These are phyloP conservation scores for Microdon myrmicae DNA, from an alignment of 2,888 invertebrate species.

Conservation along the genomic window DNA sequence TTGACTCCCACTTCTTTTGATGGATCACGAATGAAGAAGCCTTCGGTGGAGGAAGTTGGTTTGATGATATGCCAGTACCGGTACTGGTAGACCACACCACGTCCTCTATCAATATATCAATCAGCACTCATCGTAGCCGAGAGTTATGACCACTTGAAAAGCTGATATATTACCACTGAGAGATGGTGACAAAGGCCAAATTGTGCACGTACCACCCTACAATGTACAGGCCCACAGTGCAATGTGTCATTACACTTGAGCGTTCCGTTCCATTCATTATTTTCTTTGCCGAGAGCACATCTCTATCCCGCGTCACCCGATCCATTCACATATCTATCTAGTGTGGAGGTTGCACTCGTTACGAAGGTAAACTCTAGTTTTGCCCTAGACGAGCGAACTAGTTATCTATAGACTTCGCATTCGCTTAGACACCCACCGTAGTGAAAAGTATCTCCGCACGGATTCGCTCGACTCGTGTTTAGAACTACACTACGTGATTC, in stretches of 20 bases:
- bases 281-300: conserved; percentile 32
- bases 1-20: conserved; percentile 26
- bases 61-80: conserved; percentile 39
- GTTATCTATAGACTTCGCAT: conserved; percentile 37
- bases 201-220: conserved; percentile 2
- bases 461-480: too few relatives aligned
- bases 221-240: conserved; percentile 6
- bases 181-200: conserved; percentile 7
- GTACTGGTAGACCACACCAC: background rate
- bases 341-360: conserved; percentile 47
- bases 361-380: conserved; percentile 26
- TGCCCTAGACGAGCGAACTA: conserved; percentile 39
- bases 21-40: conserved; percentile 38
- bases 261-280: too few relatives aligned
- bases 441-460: background rate
- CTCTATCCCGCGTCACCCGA: too few relatives aligned
- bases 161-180: conserved; percentile 24
- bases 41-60: conserved; percentile 11
- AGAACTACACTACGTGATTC: too few relatives aligned
- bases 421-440: conserved; percentile 34
- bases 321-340: too few relatives aligned
- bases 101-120: conserved; percentile 41
- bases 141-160: conserved; percentile 46
- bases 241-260: too few relatives aligned
- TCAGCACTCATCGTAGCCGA: conserved; percentile 31